Evolutionary conservation across 1,140 invertebrate genomes (phyloP), one percentile per base, ranked within the genome.

Genomic region (Rhopalosiphum padi): DNA sequence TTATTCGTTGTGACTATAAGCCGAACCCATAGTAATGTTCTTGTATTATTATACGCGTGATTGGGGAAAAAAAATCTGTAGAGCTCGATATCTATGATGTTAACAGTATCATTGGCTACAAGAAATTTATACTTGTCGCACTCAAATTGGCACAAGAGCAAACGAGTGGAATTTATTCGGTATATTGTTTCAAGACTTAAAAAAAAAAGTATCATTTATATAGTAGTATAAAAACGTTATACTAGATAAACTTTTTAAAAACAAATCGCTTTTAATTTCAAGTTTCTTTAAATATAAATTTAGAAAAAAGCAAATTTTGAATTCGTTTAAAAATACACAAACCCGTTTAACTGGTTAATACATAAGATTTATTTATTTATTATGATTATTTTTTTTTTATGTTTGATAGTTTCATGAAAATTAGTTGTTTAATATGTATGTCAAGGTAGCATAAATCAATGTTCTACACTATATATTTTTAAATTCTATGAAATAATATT

Each of bases 361-460:
- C 25, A 48, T 46, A n/a, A 11, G 15, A 30, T 48, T 22, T 87
- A n/a, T 87, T 22, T 87, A n/a, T 87, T 53, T 55, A 37, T 89
- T 51, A 87, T 37, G 37, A 53, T 23, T 53, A 53, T 53, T 37
- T 11, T 53, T 88, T 88, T 87, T 86, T 37, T 46, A 88, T 48
- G 86, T 48, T 55, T 25, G 51, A 46, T 4, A 55, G 23, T 89
- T 89, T 55, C 53, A 25, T 37, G 51, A 53, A 53, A 53, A 89
- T 89, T 35, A 55, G 23, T 22, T 6, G 51, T 53, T 55, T 55
- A 15, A 89, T 25, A 89, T 48, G 9, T 89, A 41, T 89, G 48
- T 89, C 48, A 89, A 89, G 88, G 88, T 89, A 89, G 35, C 22
- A 55, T 22, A 22, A 89, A 89, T 55, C 51, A 55, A 55, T 55